Conservation (phyloP, 2,888 invertebrate species). For the Helobdella robusta region DNA sequence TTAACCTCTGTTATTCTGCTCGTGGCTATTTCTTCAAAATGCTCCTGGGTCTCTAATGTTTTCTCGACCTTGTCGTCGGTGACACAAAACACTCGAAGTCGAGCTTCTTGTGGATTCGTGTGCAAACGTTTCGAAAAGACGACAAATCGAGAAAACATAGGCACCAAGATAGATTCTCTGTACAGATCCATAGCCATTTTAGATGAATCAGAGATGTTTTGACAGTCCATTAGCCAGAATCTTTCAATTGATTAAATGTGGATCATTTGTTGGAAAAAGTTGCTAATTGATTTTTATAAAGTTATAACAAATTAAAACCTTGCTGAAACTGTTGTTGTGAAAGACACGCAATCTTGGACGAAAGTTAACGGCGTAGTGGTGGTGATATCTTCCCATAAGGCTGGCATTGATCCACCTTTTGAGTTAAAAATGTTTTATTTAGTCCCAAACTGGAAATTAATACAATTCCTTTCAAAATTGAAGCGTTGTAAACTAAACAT, state of each 20-base stretch:
- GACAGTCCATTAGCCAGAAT: conserved; percentile 99
- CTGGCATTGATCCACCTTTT: conserved; percentile 87
- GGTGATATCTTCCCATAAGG: conserved; percentile 99
- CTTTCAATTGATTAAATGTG: too few relatives aligned
- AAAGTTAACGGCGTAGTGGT: conserved; percentile 96
- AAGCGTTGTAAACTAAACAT: too few relatives aligned
- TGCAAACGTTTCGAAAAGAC: conserved; percentile 87
- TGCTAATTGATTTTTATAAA: too few relatives aligned
- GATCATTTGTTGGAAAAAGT: too few relatives aligned
- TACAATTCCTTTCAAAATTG: too few relatives aligned
- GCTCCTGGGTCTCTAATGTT: conserved; percentile 67
- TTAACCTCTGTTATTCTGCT: conserved; percentile 88
- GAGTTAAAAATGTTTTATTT: not conserved
- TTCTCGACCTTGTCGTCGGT: conserved; percentile 99
- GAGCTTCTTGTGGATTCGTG: conserved; percentile 36
- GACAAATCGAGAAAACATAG: conserved; percentile 98
- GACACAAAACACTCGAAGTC: conserved; percentile 90
- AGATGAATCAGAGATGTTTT: conserved; percentile 82
- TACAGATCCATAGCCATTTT: conserved; percentile 98
- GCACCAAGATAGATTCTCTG: conserved; percentile 93
- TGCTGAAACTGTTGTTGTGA: conserved; percentile 97
- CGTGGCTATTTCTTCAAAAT: conserved; percentile 93
- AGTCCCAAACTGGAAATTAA: not conserved
- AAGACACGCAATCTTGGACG: conserved; percentile 97
- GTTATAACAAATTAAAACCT: too few relatives aligned